Evolutionary conservation across 2,888 invertebrate genomes (phyloP), one percentile per base, ranked within the genome.

Genomic region (Brachylomia viminalis): DNA sequence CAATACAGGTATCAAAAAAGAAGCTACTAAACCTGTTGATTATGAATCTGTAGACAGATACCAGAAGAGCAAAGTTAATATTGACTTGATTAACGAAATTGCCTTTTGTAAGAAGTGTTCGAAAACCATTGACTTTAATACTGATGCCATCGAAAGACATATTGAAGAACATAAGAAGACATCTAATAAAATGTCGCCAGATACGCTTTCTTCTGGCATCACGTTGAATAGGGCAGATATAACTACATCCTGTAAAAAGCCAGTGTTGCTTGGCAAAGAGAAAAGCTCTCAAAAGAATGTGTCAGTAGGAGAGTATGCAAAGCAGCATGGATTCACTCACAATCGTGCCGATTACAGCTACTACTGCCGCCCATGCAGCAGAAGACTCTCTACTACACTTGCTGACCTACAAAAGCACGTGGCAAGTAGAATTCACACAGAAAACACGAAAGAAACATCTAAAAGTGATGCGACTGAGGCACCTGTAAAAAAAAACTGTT

Each of bases 101-200:
- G 84, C 86, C 11, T 77, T 72, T 54, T 83, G 83, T 27, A 84
- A 84, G 61, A 77, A 69, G n/a, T 83, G 83, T 77, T 74, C 68
- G 0, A 77, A 73, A 49, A 64, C 69, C 49, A 65, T 83, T 33
- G 84, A 80, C 13, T 83, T 80, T 49, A 66, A 69, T 62, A 73
- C 56, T 30, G 11, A 38, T 15, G 73, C 84, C n/a, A 80, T 83
- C 8, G 77, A 80, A 0, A 72, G 62, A 45, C 83, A 83, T 38
- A 83, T 83, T 49, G 68, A 77, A 23, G 73, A 74, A 13, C 83
- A 83, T 62, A 65, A 66, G 15, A 76, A 65, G 23, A 27, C 23
- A 58, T 0, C 38, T 38, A 54, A 23, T 52, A 72, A 72, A 15
- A 82, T 70, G 33, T 5, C 61, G 0, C 67, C 68, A 30, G 58